phyloP scores from a whole-genome alignment of 1,140 invertebrate genomes.

The Platyscapa corneri region DNA sequence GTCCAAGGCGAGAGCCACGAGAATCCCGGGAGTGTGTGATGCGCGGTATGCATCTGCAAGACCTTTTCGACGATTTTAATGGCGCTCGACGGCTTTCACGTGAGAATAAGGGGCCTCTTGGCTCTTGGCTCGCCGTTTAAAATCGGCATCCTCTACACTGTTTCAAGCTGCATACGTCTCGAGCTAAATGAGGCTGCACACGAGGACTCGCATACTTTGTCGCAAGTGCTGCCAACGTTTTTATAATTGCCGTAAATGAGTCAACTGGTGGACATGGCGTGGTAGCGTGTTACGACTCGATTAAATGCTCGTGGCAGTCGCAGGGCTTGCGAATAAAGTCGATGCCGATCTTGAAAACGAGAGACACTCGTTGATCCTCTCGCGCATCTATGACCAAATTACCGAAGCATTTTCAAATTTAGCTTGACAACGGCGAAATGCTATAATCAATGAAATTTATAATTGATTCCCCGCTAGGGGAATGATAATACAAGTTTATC shows the following conservation, averaged over 20 bases:
- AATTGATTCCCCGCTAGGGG: background rate
- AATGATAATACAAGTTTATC: conserved; percentile 7
- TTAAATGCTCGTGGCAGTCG: background rate
- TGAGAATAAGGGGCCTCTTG: background rate
- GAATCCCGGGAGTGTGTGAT: background rate
- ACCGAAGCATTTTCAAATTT: background rate
- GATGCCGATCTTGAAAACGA: background rate
- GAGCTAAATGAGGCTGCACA: background rate
- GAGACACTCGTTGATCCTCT: background rate
- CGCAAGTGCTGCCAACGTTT: background rate
- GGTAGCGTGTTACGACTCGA: background rate
- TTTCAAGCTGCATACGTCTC: background rate
- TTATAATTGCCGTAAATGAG: background rate
- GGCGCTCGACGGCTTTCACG: background rate
- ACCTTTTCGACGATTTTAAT: conserved; percentile 28
- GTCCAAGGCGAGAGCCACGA: background rate
- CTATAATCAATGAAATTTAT: background rate
- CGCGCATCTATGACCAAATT: background rate
- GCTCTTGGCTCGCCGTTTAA: background rate
- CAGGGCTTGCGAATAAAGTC: background rate
- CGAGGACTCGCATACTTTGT: background rate
- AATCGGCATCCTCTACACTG: background rate
- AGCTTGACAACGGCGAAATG: background rate
- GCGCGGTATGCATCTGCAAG: background rate
- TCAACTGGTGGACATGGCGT: background rate